These are phyloP conservation scores for Hylia prasina DNA, from an alignment of 2,113 vertebrate genomes.

Conservation along the genomic window DNA sequence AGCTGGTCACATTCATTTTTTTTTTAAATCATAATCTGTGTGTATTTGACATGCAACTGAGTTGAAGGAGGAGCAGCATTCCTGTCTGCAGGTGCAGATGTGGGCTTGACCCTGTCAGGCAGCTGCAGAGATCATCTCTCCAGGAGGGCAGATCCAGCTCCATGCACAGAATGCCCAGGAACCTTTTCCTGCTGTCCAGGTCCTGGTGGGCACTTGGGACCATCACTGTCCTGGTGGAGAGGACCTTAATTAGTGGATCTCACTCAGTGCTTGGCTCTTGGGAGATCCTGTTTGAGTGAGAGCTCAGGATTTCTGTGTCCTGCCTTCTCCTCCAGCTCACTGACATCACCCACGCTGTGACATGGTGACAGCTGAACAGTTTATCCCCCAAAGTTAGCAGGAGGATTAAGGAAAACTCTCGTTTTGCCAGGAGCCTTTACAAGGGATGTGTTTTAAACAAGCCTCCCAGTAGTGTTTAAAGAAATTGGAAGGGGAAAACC, in stretches of 20 bases:
- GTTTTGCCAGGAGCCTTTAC: neutral
- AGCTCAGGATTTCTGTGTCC: neutral
- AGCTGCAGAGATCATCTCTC: fast-evolving
- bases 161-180: neutral
- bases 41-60: neutral
- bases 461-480: neutral
- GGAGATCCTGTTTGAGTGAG: neutral
- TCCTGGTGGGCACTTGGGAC: fast-evolving
- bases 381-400: neutral
- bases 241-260: neutral
- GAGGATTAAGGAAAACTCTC: neutral
- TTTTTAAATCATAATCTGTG: neutral
- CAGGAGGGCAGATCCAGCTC: neutral
- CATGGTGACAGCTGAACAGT: neutral
- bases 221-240: neutral
- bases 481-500: neutral
- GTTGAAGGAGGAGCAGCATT: neutral
- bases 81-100: neutral
- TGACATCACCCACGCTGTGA: neutral
- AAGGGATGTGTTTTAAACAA: neutral
- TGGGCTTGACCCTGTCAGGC: neutral
- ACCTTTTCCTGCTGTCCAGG: neutral
- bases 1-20: neutral
- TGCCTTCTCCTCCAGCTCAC: neutral
- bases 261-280: neutral